A percentile compares a stretch with the other conserved stretches of the same genome.
phyloP scores from a whole-genome alignment of 2,797 vertebrate species.

The Sebastolobus altivelis region DNA sequence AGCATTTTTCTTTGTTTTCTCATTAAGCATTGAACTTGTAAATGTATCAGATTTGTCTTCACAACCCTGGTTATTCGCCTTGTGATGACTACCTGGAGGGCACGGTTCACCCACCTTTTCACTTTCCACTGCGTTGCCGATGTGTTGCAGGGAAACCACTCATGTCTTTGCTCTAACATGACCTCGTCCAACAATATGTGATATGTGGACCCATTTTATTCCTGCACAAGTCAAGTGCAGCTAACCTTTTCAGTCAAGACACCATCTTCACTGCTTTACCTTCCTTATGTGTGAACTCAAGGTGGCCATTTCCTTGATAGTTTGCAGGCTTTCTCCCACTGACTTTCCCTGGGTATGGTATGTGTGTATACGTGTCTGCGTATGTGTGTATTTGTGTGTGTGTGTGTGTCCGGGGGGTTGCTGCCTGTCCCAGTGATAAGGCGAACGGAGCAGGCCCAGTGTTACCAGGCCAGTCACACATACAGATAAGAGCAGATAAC shows the following conservation, averaged over 20 bases:
- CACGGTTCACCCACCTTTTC: not conserved
- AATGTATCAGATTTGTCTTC: not conserved
- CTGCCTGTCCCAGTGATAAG: conserved; percentile 71
- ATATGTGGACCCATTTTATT: not conserved
- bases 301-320: conserved; percentile 25
- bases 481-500: conserved; percentile 85
- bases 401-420: conserved; percentile 43
- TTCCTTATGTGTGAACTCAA: conserved; percentile 13
- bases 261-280: conserved; percentile 15
- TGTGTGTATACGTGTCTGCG: conserved; percentile 29
- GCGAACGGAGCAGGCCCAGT: conserved; percentile 73
- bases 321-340: conserved; percentile 26
- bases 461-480: conserved; percentile 83
- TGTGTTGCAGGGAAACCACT: not conserved
- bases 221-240: conserved; percentile 13
- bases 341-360: conserved; percentile 2
- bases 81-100: not conserved
- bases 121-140: not conserved
- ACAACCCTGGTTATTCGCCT: not conserved
- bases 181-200: not conserved
- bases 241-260: conserved; percentile 25
- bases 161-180: not conserved
- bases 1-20: not conserved
- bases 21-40: not conserved
- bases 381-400: conserved; percentile 34